These are phyloP conservation scores for Sarcophaga caerulescens DNA, from an alignment of 2,888 invertebrate genomes.

Conservation along the genomic window DNA sequence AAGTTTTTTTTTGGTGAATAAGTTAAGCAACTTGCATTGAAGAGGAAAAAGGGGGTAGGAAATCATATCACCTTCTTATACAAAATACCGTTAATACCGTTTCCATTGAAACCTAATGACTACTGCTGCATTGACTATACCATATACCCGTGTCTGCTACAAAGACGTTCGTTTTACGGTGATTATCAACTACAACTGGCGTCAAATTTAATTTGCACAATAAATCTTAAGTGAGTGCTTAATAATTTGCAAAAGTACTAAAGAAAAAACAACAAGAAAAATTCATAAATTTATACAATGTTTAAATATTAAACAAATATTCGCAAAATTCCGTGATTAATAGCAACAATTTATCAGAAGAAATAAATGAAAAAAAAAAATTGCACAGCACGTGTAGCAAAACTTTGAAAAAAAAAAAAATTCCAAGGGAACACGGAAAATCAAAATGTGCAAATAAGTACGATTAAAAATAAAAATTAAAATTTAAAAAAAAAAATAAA, in stretches of 20 bases:
- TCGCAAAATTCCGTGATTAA: constrained; percentile 29
- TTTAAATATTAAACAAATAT: constrained; percentile 9
- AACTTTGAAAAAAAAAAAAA: not conserved
- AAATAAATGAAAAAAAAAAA: not conserved
- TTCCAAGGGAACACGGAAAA: not conserved
- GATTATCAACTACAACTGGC: constrained; percentile 30
- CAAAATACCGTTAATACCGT: not conserved
- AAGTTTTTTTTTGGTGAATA: too few relatives aligned
- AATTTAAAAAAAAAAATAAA: too few relatives aligned
- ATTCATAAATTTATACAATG: constrained; percentile 9
- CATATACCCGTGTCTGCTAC: not conserved
- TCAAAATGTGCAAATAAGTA: too few relatives aligned
- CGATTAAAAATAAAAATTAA: too few relatives aligned
- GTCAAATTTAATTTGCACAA: constrained; percentile 38
- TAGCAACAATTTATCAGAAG: constrained; percentile 28
- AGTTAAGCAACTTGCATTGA: too few relatives aligned
- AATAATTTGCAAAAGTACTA: not conserved
- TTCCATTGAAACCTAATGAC: not conserved
- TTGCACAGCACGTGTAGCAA: constrained; percentile 16
- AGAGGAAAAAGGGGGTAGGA: too few relatives aligned
- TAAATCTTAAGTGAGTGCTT: constrained; percentile 45
- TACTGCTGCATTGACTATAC: not conserved
- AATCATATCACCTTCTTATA: too few relatives aligned
- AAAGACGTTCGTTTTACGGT: constrained; percentile 28
- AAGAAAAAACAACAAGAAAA: not conserved